A percentile compares a stretch with the other conserved stretches of the same genome.
Conservation (phyloP, 2,797 vertebrate species). For the Serranus cabrilla region DNA sequence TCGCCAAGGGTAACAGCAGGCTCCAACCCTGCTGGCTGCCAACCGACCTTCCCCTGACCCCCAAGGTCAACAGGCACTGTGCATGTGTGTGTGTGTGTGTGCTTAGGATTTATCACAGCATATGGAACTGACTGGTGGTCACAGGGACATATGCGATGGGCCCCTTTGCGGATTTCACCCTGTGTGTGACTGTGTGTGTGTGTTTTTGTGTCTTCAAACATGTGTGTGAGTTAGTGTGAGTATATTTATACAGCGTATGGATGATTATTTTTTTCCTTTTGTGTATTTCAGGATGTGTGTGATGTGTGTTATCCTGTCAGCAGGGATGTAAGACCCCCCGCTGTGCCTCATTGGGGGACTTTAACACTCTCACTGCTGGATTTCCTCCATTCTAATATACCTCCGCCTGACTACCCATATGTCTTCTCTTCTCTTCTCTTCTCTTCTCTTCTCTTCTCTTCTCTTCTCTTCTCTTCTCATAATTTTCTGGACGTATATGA, state of each 20-base stretch:
- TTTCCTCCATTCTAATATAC: conserved; percentile 76
- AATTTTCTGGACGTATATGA: not conserved
- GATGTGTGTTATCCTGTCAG: conserved; percentile 58
- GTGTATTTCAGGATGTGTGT: conserved; percentile 15
- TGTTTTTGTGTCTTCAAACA: conserved; percentile 3
- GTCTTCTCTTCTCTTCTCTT: conserved; percentile 40
- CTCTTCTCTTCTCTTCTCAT: not conserved
- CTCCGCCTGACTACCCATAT: conserved; percentile 77
- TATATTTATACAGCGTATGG: not conserved
- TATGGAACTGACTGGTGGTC: conserved; percentile 75
- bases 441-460: conserved; percentile 1
- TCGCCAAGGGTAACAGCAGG: conserved; percentile 79
- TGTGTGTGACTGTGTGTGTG: conserved; percentile 15
- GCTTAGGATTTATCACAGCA: conserved; percentile 63
- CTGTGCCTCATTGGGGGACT: conserved; percentile 63
- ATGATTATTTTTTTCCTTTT: not conserved
- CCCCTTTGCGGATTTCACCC: conserved; percentile 38
- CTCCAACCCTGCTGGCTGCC: conserved; percentile 68
- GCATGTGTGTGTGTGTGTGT: conserved; percentile 41
- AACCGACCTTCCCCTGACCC: conserved; percentile 79
- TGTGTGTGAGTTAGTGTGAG: not conserved
- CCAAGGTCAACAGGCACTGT: conserved; percentile 58
- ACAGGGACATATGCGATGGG: conserved; percentile 67
- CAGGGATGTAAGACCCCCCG: conserved; percentile 65
- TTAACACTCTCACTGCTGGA: conserved; percentile 83